These are phyloP conservation scores for Salticus scenicus DNA, from an alignment of 2,888 invertebrate species.

Conservation along the genomic window DNA sequence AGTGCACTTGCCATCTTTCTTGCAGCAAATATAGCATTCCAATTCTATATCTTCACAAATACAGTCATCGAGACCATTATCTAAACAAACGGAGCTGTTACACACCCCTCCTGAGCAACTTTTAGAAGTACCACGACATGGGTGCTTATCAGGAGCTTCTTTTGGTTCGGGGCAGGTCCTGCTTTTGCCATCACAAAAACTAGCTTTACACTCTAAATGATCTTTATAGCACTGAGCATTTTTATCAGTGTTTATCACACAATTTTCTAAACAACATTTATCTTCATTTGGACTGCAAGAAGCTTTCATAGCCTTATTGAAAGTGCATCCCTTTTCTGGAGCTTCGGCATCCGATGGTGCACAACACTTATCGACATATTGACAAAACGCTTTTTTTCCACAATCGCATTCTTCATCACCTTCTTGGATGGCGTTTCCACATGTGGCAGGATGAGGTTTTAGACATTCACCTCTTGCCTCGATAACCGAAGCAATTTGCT, in stretches of 20 bases:
- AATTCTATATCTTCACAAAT: neutral
- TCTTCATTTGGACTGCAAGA: slow-evolving; percentile 56
- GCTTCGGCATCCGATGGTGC: slow-evolving; percentile 43
- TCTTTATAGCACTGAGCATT: slow-evolving; percentile 20
- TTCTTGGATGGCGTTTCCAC: slow-evolving; percentile 64
- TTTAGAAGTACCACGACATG: slow-evolving; percentile 34
- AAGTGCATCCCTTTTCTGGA: slow-evolving; percentile 49
- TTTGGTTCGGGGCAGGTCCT: slow-evolving; percentile 12
- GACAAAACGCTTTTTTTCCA: slow-evolving; percentile 74
- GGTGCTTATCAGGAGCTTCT: slow-evolving; percentile 15
- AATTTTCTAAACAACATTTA: slow-evolving; percentile 40
- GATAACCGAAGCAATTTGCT: slow-evolving; percentile 21
- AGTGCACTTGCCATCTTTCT: slow-evolving; percentile 14
- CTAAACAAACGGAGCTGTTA: slow-evolving; percentile 46
- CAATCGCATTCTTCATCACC: slow-evolving; percentile 69
- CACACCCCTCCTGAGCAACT: slow-evolving; percentile 42
- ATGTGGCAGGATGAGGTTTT: slow-evolving; percentile 1
- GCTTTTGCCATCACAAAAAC: slow-evolving; percentile 32
- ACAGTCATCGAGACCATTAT: slow-evolving; percentile 35
- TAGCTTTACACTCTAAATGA: slow-evolving; percentile 10
- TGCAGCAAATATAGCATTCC: slow-evolving; percentile 42
- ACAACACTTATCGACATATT: slow-evolving; percentile 79
- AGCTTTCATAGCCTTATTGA: slow-evolving; percentile 2
- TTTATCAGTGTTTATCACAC: neutral
- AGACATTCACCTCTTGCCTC: slow-evolving; percentile 33